Conservation (phyloP, 2,888 invertebrate species). For the Andrena trimmerana region DNA sequence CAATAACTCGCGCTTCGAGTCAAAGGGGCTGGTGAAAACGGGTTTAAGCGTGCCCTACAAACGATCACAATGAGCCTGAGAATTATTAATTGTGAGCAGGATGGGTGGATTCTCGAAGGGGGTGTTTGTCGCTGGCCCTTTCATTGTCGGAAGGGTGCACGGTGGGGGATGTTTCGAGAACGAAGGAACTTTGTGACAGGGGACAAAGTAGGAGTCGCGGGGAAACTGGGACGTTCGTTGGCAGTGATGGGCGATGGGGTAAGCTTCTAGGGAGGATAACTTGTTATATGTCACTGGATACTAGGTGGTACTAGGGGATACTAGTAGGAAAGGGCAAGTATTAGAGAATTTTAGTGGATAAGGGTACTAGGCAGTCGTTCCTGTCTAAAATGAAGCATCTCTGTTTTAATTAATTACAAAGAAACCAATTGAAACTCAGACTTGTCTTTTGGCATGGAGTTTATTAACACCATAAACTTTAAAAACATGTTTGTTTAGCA, state of each 20-base stretch:
- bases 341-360: too few species aligned
- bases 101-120: not conserved
- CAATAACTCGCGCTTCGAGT: not conserved
- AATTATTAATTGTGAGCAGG: constrained; percentile 5
- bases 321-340: too few species aligned
- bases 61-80: not conserved
- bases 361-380: too few species aligned
- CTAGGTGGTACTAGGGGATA: too few species aligned
- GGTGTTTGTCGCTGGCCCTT: not conserved
- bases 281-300: not conserved
- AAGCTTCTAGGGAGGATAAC: not conserved
- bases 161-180: not conserved
- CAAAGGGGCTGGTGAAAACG: not conserved
- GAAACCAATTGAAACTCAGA: too few species aligned
- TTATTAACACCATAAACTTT: too few species aligned
- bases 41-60: not conserved
- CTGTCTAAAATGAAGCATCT: too few species aligned
- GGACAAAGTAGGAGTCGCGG: not conserved
- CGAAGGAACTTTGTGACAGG: not conserved
- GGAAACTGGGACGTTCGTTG: not conserved
- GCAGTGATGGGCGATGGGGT: not conserved
- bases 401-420: too few species aligned
- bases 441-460: too few species aligned
- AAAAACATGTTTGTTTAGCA: too few species aligned
- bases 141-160: not conserved